A percentile compares a stretch with the other conserved stretches of the same genome.
Evolutionary conservation across 2,113 vertebrate species (phyloP).

Genomic region (Phylloscopus trochilus): DNA sequence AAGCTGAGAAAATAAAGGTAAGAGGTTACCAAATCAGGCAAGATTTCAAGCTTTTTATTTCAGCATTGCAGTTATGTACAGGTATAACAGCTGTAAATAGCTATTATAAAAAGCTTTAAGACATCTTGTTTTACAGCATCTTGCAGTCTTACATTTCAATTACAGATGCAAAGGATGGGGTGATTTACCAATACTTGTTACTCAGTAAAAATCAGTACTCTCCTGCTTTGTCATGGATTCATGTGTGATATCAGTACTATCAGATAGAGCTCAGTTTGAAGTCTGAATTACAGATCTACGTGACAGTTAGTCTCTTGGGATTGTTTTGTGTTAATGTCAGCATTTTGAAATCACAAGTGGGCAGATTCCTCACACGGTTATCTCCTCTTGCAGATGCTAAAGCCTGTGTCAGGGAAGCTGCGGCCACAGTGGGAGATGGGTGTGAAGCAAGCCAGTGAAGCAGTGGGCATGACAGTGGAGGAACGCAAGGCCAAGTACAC

Average conservation of each 20-base stretch:
- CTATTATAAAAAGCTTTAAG: background rate
- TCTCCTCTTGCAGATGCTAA: slow-evolving; percentile 69
- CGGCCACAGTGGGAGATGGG: slow-evolving; percentile 91
- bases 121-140: background rate
- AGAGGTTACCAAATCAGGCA: background rate
- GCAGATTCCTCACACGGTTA: background rate
- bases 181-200: background rate
- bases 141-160: background rate
- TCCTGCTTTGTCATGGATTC: background rate
- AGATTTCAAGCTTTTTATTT: background rate
- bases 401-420: slow-evolving; percentile 84
- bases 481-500: slow-evolving; percentile 86
- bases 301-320: background rate
- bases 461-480: slow-evolving; percentile 78
- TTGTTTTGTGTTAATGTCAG: background rate
- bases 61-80: background rate
- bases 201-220: background rate
- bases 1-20: slow-evolving; percentile 86
- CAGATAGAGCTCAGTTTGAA: background rate
- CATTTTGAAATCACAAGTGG: background rate
- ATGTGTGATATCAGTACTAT: background rate
- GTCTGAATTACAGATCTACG: background rate
- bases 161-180: background rate
- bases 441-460: slow-evolving; percentile 86
- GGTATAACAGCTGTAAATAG: background rate